Conservation (phyloP, 2,113 vertebrate genomes). For the Sinosuthora webbiana region DNA sequence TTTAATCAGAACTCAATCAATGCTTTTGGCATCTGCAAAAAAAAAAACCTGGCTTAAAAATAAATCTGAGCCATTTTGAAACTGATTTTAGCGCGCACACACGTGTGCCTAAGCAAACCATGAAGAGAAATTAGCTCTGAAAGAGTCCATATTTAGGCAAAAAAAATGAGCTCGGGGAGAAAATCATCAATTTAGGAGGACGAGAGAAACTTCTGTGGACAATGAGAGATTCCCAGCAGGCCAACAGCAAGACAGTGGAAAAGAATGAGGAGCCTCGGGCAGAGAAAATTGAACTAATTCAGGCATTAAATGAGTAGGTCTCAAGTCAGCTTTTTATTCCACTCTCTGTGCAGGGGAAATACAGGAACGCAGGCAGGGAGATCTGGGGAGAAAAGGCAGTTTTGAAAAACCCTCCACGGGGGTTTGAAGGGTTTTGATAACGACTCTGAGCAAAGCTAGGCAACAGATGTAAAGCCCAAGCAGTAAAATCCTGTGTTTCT, state of each 20-base stretch:
- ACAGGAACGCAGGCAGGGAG: background rate
- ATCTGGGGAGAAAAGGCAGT: background rate
- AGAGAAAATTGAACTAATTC: slow-evolving; percentile 13
- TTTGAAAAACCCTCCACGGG: background rate
- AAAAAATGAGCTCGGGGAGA: background rate
- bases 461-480: background rate
- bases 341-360: background rate
- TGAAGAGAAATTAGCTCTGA: background rate
- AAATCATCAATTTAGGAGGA: background rate
- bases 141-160: background rate
- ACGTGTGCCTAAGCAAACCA: background rate
- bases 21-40: background rate
- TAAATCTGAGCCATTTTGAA: background rate
- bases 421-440: background rate
- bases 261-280: background rate
- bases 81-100: background rate
- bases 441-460: background rate
- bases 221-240: slow-evolving; percentile 1
- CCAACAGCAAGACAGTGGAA: background rate
- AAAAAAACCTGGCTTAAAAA: background rate
- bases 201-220: background rate
- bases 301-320: slow-evolving; percentile 9
- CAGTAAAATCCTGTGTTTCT: accelerated
- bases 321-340: slow-evolving; percentile 17
- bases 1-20: background rate